A percentile compares a stretch with the other conserved stretches of the same genome.
Evolutionary conservation across 2,113 vertebrate species (phyloP).

Genomic region (Takifugu bimaculatus): DNA sequence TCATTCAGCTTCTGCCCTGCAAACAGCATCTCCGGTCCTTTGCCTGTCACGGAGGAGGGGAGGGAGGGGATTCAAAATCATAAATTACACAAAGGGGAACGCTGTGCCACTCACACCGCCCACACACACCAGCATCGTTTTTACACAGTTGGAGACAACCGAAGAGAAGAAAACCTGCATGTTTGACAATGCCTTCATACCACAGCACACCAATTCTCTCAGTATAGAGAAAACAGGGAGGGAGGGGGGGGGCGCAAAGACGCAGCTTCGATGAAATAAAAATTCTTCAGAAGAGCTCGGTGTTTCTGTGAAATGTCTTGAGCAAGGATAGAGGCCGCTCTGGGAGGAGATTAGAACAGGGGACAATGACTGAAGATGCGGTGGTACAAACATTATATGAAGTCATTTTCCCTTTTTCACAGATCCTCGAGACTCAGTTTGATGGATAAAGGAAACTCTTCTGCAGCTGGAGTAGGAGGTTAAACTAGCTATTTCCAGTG

Average conservation of each 20-base stretch:
- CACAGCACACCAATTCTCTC: conserved; percentile 4
- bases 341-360: conserved; percentile 20
- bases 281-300: conserved; percentile 14
- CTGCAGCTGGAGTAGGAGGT: neutral
- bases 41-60: conserved; percentile 73
- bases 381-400: neutral
- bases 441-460: conserved; percentile 8
- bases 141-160: conserved; percentile 25
- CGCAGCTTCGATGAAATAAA: conserved; percentile 17
- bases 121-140: conserved; percentile 14
- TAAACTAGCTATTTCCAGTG: neutral
- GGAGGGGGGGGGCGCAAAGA: conserved; percentile 19
- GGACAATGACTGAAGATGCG: neutral
- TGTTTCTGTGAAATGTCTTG: conserved; percentile 6
- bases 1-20: conserved; percentile 92
- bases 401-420: conserved; percentile 17
- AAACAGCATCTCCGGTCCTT: conserved; percentile 88
- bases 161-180: conserved; percentile 50
- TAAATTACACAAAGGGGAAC: conserved; percentile 22
- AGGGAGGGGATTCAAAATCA: conserved; percentile 46
- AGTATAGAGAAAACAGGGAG: conserved; percentile 3
- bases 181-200: conserved; percentile 36
- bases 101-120: neutral
- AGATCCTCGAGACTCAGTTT: conserved; percentile 19
- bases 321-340: conserved; percentile 1